Conservation (phyloP, 2,888 invertebrate species). For the Rhodophaea formosa region DNA sequence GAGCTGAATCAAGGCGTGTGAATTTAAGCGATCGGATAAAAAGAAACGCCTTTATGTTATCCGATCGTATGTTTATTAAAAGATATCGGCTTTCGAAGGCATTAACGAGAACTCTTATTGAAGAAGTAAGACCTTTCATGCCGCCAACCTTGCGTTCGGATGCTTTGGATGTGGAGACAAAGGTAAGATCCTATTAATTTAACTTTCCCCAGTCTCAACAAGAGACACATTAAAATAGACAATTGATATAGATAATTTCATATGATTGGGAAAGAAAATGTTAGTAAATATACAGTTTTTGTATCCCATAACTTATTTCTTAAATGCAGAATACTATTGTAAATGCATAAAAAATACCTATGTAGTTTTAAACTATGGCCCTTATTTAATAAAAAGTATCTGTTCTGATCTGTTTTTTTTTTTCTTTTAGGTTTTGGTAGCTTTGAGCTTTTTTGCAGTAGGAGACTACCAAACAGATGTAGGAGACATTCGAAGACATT, state of each 20-base stretch:
- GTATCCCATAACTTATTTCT: too few species aligned
- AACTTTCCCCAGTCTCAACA: background rate
- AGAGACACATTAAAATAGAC: too few species aligned
- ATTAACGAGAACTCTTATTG: constrained; percentile 4
- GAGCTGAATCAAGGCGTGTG: background rate
- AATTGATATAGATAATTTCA: too few species aligned
- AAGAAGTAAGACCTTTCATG: constrained; percentile 16
- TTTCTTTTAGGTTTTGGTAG: constrained; percentile 19
- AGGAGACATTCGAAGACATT: too few species aligned
- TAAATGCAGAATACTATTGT: too few species aligned
- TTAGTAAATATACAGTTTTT: too few species aligned
- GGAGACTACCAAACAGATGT: constrained; percentile 22
- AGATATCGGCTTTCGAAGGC: constrained; percentile 14
- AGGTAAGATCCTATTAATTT: constrained; percentile 8
- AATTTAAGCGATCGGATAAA: background rate
- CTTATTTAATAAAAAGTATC: too few species aligned
- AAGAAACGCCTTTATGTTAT: background rate
- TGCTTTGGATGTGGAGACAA: constrained; percentile 18
- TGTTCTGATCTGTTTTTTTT: background rate
- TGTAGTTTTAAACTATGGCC: too few species aligned
- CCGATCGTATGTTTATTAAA: constrained; percentile 5
- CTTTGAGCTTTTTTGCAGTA: constrained; percentile 21
- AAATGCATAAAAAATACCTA: too few species aligned
- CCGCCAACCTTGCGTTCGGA: constrained; percentile 17
- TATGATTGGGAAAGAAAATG: too few species aligned